These are phyloP conservation scores for Tricholauxania praeusta DNA, from an alignment of 2,888 invertebrate genomes.

Conservation along the genomic window DNA sequence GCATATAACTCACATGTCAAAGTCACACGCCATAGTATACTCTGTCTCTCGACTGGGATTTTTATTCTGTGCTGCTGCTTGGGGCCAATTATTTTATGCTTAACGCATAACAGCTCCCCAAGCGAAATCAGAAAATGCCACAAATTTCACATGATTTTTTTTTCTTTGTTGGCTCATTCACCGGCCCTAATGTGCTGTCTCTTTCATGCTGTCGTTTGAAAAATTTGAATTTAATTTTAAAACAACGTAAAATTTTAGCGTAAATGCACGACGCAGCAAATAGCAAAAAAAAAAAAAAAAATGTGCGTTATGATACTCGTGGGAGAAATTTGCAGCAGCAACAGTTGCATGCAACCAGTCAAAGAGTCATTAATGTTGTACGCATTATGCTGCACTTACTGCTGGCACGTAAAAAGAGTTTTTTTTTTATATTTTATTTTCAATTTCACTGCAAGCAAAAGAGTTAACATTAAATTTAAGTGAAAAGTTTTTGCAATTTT, in stretches of 20 bases:
- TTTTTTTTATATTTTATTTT: too few relatives aligned
- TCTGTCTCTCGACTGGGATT: too few relatives aligned
- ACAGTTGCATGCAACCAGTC: too few relatives aligned
- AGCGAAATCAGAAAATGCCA: constrained; percentile 11
- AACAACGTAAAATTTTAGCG: constrained; percentile 11
- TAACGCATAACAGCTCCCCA: constrained; percentile 10
- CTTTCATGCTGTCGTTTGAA: neutral
- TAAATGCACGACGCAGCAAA: neutral
- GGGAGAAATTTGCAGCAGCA: neutral
- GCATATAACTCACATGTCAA: constrained; percentile 1
- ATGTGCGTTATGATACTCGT: constrained; percentile 5
- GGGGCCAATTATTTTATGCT: constrained; percentile 18
- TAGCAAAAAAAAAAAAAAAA: neutral
- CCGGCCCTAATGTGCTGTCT: neutral
- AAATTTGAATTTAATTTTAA: neutral
- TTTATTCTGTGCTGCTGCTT: neutral
- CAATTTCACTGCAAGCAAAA: too few relatives aligned
- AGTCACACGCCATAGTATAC: neutral
- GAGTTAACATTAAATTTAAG: too few relatives aligned
- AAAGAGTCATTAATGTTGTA: too few relatives aligned
- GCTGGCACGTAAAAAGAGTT: too few relatives aligned
- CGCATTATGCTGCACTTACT: too few relatives aligned
- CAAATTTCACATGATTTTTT: neutral
- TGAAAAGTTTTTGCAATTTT: too few relatives aligned
- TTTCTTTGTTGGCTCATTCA: neutral